phyloP scores from a whole-genome alignment of 2,888 invertebrate species.

The Acleris cristana region DNA sequence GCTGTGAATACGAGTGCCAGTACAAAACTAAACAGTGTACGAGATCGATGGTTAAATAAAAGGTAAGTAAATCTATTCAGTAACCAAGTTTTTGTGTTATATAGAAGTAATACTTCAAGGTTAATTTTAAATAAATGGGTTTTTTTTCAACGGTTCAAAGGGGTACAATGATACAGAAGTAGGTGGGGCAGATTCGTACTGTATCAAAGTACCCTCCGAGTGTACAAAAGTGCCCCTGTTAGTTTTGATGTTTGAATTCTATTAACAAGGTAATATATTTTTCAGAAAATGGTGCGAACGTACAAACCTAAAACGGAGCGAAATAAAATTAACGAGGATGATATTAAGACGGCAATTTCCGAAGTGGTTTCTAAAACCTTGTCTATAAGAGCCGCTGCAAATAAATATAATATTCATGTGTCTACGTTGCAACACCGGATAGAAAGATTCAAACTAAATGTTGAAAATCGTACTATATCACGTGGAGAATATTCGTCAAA shows the following conservation, averaged over 20 bases:
- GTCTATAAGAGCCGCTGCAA: constrained; percentile 40
- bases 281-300: constrained; percentile 36
- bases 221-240: constrained; percentile 38
- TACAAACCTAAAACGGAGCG: constrained; percentile 39
- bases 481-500: constrained; percentile 10
- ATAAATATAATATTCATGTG: constrained; percentile 42
- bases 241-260: constrained; percentile 23
- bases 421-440: constrained; percentile 42
- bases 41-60: constrained; percentile 35
- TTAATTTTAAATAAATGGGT: constrained; percentile 36
- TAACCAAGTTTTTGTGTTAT: constrained; percentile 36
- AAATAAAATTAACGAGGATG: constrained; percentile 42
- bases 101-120: constrained; percentile 13
- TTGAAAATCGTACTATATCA: constrained; percentile 1
- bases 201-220: constrained; percentile 39
- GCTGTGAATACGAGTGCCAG: constrained; percentile 41
- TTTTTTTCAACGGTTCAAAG: constrained; percentile 36
- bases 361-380: constrained; percentile 43
- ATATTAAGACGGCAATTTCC: constrained; percentile 39
- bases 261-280: constrained; percentile 11
- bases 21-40: constrained; percentile 30
- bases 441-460: constrained; percentile 39
- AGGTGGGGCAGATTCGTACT: constrained; percentile 39
- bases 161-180: constrained; percentile 34
- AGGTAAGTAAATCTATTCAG: constrained; percentile 39